Conservation (phyloP, 2,113 vertebrate genomes). For the Colinus virginianus region DNA sequence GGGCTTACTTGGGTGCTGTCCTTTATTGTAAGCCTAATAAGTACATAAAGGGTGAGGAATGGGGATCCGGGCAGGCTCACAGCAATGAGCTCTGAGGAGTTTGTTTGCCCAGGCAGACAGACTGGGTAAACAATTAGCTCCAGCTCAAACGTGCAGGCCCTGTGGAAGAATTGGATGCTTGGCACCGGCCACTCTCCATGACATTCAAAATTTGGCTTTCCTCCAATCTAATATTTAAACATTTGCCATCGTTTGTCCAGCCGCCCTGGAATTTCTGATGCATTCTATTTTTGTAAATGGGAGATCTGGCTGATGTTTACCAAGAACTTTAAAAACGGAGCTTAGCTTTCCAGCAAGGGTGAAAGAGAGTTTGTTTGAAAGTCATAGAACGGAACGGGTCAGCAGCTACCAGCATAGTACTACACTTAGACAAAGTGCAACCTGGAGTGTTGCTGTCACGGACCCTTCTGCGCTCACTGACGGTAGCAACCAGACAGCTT, state of each 20-base stretch:
- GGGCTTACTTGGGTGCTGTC: background rate
- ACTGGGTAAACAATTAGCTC: conserved; percentile 6
- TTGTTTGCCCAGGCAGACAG: background rate
- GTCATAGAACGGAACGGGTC: background rate
- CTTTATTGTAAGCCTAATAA: conserved; percentile 41
- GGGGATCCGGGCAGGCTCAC: background rate
- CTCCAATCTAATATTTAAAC: conserved; percentile 50
- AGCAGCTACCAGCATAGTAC: background rate
- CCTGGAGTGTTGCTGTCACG: background rate
- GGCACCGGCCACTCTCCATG: background rate
- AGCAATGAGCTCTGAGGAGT: background rate
- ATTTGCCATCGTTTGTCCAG: background rate
- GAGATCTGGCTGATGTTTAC: background rate
- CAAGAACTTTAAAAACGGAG: background rate
- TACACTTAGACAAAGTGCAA: background rate
- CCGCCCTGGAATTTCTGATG: conserved; percentile 19
- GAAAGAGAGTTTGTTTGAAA: conserved; percentile 26
- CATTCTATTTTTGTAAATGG: conserved; percentile 1
- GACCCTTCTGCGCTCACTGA: background rate
- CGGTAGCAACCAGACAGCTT: conserved; percentile 31
- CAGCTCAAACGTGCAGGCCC: background rate
- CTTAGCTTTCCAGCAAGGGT: conserved; percentile 33
- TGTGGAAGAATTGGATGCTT: conserved; percentile 29
- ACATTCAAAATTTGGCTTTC: conserved; percentile 60
- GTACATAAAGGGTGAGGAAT: conserved; percentile 22